These are phyloP conservation scores for Pterois miles DNA, from an alignment of 2,797 vertebrate genomes.

Conservation along the genomic window DNA sequence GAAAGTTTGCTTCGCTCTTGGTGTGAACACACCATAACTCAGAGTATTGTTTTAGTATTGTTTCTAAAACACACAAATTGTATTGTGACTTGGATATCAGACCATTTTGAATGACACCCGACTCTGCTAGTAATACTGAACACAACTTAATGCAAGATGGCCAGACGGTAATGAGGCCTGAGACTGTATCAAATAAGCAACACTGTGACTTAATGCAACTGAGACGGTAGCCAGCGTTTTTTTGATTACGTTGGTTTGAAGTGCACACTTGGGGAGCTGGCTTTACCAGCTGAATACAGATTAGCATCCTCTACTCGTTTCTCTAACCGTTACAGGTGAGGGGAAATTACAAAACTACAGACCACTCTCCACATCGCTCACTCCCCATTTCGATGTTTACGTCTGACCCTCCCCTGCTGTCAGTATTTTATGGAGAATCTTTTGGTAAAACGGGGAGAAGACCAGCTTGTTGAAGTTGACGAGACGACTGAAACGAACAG, in stretches of 20 bases:
- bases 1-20: too few species aligned
- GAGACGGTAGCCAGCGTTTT: constrained; percentile 10
- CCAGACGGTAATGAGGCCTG: constrained; percentile 7
- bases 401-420: constrained; percentile 58
- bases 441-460: constrained; percentile 94
- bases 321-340: constrained; percentile 25
- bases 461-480: constrained; percentile 98
- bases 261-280: not conserved
- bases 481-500: constrained; percentile 88
- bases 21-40: not conserved
- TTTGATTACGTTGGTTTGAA: constrained; percentile 4
- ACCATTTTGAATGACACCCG: not conserved
- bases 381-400: constrained; percentile 25
- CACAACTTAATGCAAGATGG: not conserved
- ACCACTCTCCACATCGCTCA: not conserved
- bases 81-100: not conserved
- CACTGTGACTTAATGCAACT: constrained; percentile 31
- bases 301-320: constrained; percentile 17
- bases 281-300: not conserved
- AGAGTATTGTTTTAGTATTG: not conserved
- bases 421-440: constrained; percentile 86
- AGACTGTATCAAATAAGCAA: constrained; percentile 44
- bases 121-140: constrained; percentile 10
- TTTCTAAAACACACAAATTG: not conserved
- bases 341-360: constrained; percentile 1